Evolutionary conservation across 2,888 invertebrate species (phyloP), one percentile per base, ranked within the genome.

Genomic region (Lithophane semibrunnea): DNA sequence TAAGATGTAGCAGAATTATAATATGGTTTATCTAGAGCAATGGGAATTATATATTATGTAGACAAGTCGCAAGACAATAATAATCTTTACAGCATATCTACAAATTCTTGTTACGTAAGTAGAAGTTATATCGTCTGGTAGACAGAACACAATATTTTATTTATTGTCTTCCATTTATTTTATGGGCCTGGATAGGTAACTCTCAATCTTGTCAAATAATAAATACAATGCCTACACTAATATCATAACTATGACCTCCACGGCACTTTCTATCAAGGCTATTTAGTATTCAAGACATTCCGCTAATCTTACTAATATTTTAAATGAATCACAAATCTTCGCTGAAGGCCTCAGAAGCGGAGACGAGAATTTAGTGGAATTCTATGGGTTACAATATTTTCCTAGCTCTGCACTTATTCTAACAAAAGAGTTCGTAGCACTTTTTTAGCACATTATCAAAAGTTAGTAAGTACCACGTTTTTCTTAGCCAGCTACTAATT

Each of bases 151-250:
- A 63, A 21, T 49, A 63, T 73, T 80, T 42, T 29, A 56, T 67
- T 52, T 73, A 80, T 18, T 21, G 47, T 49, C 49, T 63, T 37
- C 79, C 29, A 77, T 77, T 52, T 77, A 82, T 67, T 77, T 77
- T 79, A 82, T 83, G 42, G 49, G 42, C 63, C 42, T 63, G 47
- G 21, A 79, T n/a, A n/a, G n/a, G 29, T 79, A 63, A 37, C 21
- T 56, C 24, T n/a, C 24, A 54, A 54, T 54, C 24, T 75, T 18
- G 54, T 16, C 9, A 63, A 63, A 49, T 54, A 42, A 44, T 74
- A 13, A 52, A 80, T 42, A 24, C 18, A n/a, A 65, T 65, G 29
- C n/a, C 64, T 56, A 63, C 8, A 42, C 13, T 52, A 21, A n/a
- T 16, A 49, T 44, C 12, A 49, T 8, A 56, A 24, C 24, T 56